Evolutionary conservation across 92 coral and sea anemone species (phyloP).

Genomic region (Epizoanthus illoricatus): DNA sequence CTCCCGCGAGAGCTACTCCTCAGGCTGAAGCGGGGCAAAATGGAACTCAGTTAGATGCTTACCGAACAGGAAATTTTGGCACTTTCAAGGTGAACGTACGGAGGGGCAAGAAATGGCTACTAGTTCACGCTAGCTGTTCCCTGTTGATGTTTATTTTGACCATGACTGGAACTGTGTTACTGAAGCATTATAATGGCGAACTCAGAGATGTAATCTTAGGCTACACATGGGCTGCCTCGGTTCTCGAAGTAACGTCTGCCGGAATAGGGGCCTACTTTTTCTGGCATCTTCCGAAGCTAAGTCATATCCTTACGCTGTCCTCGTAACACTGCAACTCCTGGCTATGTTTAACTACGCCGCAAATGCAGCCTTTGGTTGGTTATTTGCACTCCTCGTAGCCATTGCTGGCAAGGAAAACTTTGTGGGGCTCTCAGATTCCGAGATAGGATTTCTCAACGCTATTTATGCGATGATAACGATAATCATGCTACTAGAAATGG

Average conservation of each 20-base stretch:
- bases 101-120: constrained; percentile 10
- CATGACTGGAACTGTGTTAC: neutral
- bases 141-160: constrained; percentile 14
- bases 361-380: constrained; percentile 11
- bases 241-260: constrained; percentile 6
- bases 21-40: neutral
- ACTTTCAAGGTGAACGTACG: neutral
- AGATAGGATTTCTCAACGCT: constrained; percentile 14
- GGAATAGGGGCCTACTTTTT: constrained; percentile 13
- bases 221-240: constrained; percentile 5
- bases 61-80: constrained; percentile 29
- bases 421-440: constrained; percentile 17
- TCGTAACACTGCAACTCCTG: constrained; percentile 14
- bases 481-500: constrained; percentile 12
- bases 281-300: constrained; percentile 17
- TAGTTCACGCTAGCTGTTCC: constrained; percentile 11
- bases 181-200: neutral
- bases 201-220: neutral
- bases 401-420: neutral
- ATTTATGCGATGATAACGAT: constrained; percentile 11
- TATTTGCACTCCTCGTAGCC: neutral
- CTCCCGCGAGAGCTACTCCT: neutral
- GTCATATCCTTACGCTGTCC: constrained; percentile 22
- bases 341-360: constrained; percentile 7
- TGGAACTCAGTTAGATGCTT: neutral